phyloP scores from a whole-genome alignment of 2,797 vertebrate genomes.

The Selene dorsalis region DNA sequence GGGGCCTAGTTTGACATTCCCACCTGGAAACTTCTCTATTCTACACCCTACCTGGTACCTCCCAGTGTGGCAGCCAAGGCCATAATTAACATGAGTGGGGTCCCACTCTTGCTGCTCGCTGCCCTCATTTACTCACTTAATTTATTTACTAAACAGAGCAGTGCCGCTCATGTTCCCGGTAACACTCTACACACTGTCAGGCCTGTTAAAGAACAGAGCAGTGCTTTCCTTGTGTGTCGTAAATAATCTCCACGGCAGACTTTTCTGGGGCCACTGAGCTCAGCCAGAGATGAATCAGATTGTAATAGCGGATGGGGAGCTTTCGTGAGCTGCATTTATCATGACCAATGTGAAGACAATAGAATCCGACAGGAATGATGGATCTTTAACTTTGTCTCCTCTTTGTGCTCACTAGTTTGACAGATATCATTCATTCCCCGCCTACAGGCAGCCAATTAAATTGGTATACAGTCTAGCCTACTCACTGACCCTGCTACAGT shows the following conservation, averaged over 20 bases:
- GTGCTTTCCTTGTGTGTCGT: slow-evolving; percentile 58
- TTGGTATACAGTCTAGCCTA: slow-evolving; percentile 41
- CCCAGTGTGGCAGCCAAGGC: slow-evolving; percentile 62
- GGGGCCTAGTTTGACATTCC: slow-evolving; percentile 43
- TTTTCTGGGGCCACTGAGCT: slow-evolving; percentile 67
- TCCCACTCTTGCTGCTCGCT: slow-evolving; percentile 63
- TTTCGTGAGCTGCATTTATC: slow-evolving; percentile 71
- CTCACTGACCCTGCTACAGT: slow-evolving; percentile 52
- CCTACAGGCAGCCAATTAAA: slow-evolving; percentile 71
- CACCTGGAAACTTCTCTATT: slow-evolving; percentile 56
- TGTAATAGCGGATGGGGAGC: slow-evolving; percentile 71
- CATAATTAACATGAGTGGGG: slow-evolving; percentile 78
- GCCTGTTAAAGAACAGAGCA: slow-evolving; percentile 68
- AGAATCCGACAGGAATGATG: slow-evolving; percentile 56
- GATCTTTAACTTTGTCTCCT: slow-evolving; percentile 62
- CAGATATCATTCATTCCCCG: slow-evolving; percentile 69
- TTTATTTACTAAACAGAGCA: slow-evolving; percentile 81
- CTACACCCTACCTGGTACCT: slow-evolving; percentile 62
- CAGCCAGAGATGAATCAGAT: slow-evolving; percentile 74
- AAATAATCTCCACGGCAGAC: slow-evolving; percentile 74
- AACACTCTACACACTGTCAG: slow-evolving; percentile 51
- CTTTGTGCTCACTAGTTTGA: slow-evolving; percentile 58
- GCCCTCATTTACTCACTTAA: slow-evolving; percentile 79
- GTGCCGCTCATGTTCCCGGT: slow-evolving; percentile 61
- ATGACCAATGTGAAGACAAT: slow-evolving; percentile 59